Percentiles rank a stretch among this genome's conserved stretches.
Conservation (phyloP, 2,888 invertebrate species). For the Thalpophila matura region DNA sequence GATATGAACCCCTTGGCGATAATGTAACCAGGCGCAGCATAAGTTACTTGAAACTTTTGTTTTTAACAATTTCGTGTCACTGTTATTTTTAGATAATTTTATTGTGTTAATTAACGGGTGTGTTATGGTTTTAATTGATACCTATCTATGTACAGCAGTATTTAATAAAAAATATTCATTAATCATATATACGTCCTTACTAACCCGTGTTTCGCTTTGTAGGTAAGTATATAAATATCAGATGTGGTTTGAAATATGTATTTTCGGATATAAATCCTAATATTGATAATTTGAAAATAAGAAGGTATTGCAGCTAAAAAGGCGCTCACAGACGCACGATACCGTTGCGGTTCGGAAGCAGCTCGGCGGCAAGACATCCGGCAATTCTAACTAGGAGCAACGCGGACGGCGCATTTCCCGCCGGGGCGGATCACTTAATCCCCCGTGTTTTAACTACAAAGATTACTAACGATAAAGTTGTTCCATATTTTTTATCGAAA, state of each 20-base stretch:
- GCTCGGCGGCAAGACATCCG: slow-evolving; percentile 76
- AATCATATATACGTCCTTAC: no score
- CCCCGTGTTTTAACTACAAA: slow-evolving; percentile 65
- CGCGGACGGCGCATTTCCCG: slow-evolving; percentile 71
- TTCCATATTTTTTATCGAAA: slow-evolving; percentile 42
- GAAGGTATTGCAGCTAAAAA: slow-evolving; percentile 13
- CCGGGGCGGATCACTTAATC: slow-evolving; percentile 66
- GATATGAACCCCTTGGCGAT: slow-evolving; percentile 31
- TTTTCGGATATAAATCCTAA: neutral
- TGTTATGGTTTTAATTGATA: neutral
- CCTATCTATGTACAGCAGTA: no score
- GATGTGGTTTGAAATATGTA: no score
- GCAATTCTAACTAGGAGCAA: slow-evolving; percentile 70
- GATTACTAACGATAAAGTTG: slow-evolving; percentile 58
- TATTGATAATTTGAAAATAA: no score
- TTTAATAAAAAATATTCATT: no score
- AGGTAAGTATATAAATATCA: no score
- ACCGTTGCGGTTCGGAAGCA: slow-evolving; percentile 67
- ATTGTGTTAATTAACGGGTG: neutral
- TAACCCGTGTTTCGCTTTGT: no score
- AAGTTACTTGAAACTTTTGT: slow-evolving; percentile 21
- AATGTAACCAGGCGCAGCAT: slow-evolving; percentile 16
- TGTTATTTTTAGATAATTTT: neutral
- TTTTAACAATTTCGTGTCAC: neutral
- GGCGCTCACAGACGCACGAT: slow-evolving; percentile 35